Percentiles rank a stretch among this genome's conserved stretches.
Evolutionary conservation across 2,888 invertebrate species (phyloP).

Genomic region (Dugesia japonica): DNA sequence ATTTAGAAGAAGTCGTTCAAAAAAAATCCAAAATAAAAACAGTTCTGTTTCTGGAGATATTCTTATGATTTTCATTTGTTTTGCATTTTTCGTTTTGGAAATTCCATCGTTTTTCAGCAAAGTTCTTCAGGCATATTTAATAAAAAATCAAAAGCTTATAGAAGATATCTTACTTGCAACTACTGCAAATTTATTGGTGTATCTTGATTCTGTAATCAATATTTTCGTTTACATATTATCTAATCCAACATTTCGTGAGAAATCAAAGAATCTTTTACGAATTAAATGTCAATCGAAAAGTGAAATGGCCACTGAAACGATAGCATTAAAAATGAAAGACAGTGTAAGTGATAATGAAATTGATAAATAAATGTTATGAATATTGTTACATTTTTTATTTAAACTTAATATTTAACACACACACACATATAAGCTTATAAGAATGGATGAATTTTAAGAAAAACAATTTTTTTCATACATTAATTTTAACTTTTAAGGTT

Average conservation of each 20-base stretch:
- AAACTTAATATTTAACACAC: too few relatives aligned
- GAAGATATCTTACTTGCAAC: neutral
- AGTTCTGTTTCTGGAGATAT: neutral
- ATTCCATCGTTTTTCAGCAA: neutral
- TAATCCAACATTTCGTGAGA: neutral
- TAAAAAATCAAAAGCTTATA: neutral
- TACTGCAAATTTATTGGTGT: neutral
- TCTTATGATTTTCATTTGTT: slow-evolving; percentile 9
- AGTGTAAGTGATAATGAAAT: too few relatives aligned
- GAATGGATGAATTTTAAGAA: too few relatives aligned
- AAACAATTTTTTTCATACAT: too few relatives aligned
- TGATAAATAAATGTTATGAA: too few relatives aligned
- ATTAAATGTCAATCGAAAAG: neutral
- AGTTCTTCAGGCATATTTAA: neutral
- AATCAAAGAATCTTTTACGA: neutral
- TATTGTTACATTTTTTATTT: too few relatives aligned
- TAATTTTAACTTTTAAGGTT: too few relatives aligned
- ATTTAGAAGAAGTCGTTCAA: neutral
- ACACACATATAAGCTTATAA: too few relatives aligned
- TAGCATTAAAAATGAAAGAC: too few relatives aligned
- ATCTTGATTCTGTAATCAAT: neutral
- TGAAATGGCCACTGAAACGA: too few relatives aligned
- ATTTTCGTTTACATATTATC: neutral
- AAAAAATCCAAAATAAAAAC: neutral
- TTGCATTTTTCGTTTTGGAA: neutral